Conservation (phyloP, 2,888 invertebrate species). For the Yponomeuta sedellus region DNA sequence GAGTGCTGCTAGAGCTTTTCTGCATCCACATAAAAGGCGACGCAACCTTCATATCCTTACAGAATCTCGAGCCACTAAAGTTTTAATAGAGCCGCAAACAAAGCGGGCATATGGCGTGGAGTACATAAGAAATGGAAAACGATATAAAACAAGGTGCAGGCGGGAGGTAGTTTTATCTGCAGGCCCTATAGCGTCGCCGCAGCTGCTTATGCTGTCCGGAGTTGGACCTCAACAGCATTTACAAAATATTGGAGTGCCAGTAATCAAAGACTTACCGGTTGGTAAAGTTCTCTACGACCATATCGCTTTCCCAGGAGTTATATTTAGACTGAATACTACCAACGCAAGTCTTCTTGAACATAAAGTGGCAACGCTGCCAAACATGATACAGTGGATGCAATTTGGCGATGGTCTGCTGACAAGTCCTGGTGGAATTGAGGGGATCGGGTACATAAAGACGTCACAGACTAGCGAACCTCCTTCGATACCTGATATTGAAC, state of each 20-base stretch:
- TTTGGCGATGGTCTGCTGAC: conserved; percentile 75
- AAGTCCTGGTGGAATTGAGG: conserved; percentile 80
- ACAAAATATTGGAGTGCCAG: conserved; percentile 73
- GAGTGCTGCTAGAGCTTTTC: conserved; percentile 81
- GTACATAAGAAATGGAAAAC: conserved; percentile 74
- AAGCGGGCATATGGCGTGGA: conserved; percentile 83
- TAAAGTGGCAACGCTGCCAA: conserved; percentile 56
- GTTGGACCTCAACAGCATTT: conserved; percentile 77
- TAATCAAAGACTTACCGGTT: conserved; percentile 79
- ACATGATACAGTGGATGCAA: conserved; percentile 63
- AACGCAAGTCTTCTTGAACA: conserved; percentile 60
- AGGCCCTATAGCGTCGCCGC: conserved; percentile 92
- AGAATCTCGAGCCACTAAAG: conserved; percentile 57
- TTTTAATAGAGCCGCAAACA: conserved; percentile 67
- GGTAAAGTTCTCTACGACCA: conserved; percentile 81
- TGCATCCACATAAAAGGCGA: conserved; percentile 78
- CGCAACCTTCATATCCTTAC: conserved; percentile 77
- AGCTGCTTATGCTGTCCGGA: conserved; percentile 93
- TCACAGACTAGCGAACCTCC: conserved; percentile 69
- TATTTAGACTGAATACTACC: conserved; percentile 60
- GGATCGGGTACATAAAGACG: conserved; percentile 79
- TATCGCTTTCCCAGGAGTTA: conserved; percentile 70
- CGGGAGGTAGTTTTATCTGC: conserved; percentile 91
- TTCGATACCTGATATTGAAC: conserved; percentile 80
- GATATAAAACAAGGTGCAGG: conserved; percentile 75